Conservation (phyloP, 2,888 invertebrate genomes). For the Anoncus sp. region DNA sequence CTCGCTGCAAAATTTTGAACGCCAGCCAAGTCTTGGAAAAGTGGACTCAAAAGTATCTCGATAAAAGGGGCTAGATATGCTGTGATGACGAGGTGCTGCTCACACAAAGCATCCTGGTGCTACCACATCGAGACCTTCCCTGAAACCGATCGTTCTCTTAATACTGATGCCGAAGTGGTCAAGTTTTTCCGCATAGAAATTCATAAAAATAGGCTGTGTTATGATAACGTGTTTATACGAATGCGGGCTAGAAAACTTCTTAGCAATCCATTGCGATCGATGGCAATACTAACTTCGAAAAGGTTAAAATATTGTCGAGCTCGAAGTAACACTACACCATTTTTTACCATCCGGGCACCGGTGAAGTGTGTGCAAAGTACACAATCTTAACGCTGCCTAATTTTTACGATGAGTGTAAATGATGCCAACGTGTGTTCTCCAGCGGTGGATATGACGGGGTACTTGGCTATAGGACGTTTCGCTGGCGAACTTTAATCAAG, state of each 20-base stretch:
- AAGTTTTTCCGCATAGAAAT: constrained; percentile 34
- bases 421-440: neutral
- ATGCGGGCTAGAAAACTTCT: constrained; percentile 15
- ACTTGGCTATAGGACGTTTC: constrained; percentile 32
- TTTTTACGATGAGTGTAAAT: constrained; percentile 36
- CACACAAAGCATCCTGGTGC: constrained; percentile 26
- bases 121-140: constrained; percentile 31
- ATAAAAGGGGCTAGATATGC: constrained; percentile 77
- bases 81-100: constrained; percentile 39
- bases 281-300: neutral
- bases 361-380: neutral
- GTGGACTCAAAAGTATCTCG: constrained; percentile 82
- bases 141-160: constrained; percentile 28
- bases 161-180: constrained; percentile 39
- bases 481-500: constrained; percentile 40
- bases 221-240: neutral
- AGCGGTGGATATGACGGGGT: constrained; percentile 5
- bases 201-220: constrained; percentile 28
- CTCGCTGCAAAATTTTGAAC: constrained; percentile 81
- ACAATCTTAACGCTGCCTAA: constrained; percentile 24
- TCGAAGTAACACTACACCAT: neutral
- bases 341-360: neutral
- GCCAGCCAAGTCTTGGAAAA: constrained; percentile 82
- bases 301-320: neutral
- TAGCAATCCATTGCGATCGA: neutral